A percentile compares a stretch with the other conserved stretches of the same genome.
phyloP scores from a whole-genome alignment of 1,140 invertebrate species.

The Pogonognathellus flavescens region DNA sequence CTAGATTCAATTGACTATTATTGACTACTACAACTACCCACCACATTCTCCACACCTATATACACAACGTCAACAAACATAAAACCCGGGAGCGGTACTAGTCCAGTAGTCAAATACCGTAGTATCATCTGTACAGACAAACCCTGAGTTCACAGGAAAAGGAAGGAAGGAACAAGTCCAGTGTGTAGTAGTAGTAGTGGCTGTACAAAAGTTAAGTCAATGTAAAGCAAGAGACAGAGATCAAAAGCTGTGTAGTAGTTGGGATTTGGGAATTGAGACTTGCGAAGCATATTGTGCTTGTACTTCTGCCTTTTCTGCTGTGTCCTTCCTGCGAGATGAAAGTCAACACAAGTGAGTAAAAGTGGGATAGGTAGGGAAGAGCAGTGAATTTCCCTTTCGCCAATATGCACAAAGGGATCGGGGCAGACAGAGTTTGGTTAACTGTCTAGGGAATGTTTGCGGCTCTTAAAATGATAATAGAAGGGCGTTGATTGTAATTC shows the following conservation, averaged over 20 bases:
- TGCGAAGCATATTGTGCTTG: slow-evolving; percentile 9
- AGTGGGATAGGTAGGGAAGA: too few relatives aligned
- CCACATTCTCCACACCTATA: too few relatives aligned
- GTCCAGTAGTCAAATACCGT: neutral
- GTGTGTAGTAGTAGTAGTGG: too few relatives aligned
- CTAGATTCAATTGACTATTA: too few relatives aligned
- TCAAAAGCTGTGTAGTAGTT: slow-evolving; percentile 3
- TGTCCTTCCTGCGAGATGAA: neutral
- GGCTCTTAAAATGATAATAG: slow-evolving; percentile 44
- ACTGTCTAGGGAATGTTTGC: slow-evolving; percentile 38
- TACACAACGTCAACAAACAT: too few relatives aligned
- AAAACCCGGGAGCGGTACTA: too few relatives aligned
- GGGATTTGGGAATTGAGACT: slow-evolving; percentile 24
- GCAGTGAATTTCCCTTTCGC: neutral
- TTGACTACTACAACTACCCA: too few relatives aligned
- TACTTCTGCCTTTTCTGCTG: neutral
- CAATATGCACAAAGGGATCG: neutral
- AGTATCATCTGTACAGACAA: neutral
- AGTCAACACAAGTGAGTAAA: neutral
- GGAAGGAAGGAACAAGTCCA: neutral
- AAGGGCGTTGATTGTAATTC: slow-evolving; percentile 48
- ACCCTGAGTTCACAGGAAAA: neutral
- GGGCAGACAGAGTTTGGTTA: neutral
- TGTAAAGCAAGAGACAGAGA: slow-evolving; percentile 4
- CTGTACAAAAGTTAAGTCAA: neutral